Conservation (phyloP, 2,888 invertebrate species). For the Drosophila tripunctata region DNA sequence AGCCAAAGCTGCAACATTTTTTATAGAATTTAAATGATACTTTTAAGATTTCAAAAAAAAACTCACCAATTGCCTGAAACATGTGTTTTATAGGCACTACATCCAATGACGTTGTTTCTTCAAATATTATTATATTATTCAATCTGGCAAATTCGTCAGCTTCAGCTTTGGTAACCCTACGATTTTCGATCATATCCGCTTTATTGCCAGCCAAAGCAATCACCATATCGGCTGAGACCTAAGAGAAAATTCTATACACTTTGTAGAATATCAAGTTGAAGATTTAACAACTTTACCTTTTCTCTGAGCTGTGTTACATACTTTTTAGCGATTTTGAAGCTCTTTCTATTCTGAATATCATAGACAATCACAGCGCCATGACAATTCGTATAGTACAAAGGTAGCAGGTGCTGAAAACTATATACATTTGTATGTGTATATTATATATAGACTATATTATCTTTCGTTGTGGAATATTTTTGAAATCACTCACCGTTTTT, state of each 20-base stretch:
- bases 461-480: no score
- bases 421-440: no score
- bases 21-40: background rate
- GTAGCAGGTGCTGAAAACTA: slow-evolving; percentile 40
- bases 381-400: slow-evolving; percentile 9
- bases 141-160: slow-evolving; percentile 16
- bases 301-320: slow-evolving; percentile 34
- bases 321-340: slow-evolving; percentile 20
- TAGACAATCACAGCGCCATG: slow-evolving; percentile 45
- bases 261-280: background rate
- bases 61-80: slow-evolving; percentile 39
- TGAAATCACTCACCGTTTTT: slow-evolving; percentile 24
- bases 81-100: slow-evolving; percentile 7
- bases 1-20: slow-evolving; percentile 16
- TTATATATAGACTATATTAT: no score
- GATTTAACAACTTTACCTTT: slow-evolving; percentile 21
- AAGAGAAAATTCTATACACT: no score
- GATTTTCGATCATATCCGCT: slow-evolving; percentile 16
- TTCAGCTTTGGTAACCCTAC: slow-evolving; percentile 28
- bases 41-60: no score
- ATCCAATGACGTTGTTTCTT: slow-evolving; percentile 32
- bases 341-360: slow-evolving; percentile 37
- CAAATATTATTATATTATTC: slow-evolving; percentile 28
- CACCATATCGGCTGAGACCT: slow-evolving; percentile 5
- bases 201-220: slow-evolving; percentile 45